Evolutionary conservation across 2,113 vertebrate genomes (phyloP).

Genomic region (Gopherus flavomarginatus): DNA sequence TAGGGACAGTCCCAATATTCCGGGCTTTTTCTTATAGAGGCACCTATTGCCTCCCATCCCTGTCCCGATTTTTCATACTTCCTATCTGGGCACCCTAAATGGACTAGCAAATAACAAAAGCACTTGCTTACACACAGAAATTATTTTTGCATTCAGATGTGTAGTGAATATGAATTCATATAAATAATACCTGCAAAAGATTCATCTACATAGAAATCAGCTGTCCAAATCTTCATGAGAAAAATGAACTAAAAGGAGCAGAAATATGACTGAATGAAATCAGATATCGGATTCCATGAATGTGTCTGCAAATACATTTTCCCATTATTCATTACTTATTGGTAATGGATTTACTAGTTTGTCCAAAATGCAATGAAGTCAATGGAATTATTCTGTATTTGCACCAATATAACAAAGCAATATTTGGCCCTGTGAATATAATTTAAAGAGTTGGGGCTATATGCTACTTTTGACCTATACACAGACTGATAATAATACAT

Average conservation of each 20-base stretch:
- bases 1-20: too few relatives aligned
- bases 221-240: neutral
- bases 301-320: neutral
- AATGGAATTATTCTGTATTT: neutral
- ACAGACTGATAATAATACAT: neutral
- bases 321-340: neutral
- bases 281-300: rapidly evolving
- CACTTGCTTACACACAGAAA: neutral
- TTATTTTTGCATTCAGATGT: neutral
- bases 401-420: neutral
- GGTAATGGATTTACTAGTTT: neutral
- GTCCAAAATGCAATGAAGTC: neutral
- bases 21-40: too few relatives aligned
- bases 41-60: too few relatives aligned
- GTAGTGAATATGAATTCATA: neutral
- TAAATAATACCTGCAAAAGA: neutral
- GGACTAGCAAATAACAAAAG: neutral
- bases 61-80: too few relatives aligned
- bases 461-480: neutral
- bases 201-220: neutral
- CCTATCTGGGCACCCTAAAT: too few relatives aligned
- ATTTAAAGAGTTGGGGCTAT: neutral
- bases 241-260: neutral
- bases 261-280: neutral
- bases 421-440: neutral